Base-by-base conservation (phyloP, 2,797 vertebrate species). In the Bufotes viridis region DNA sequence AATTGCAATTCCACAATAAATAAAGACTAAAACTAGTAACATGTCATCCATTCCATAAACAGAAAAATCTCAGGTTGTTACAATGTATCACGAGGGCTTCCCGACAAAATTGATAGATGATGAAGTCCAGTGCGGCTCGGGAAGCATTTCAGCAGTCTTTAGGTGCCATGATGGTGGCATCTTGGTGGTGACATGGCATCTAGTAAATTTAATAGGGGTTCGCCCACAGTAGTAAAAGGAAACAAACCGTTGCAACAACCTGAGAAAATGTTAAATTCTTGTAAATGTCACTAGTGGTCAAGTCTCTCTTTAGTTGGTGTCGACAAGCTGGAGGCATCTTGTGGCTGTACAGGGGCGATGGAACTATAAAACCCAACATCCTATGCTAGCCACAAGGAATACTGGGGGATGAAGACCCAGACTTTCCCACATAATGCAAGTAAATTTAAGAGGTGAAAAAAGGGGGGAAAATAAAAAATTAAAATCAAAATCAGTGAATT, bases 1-100 rank as follows among this genome's bases (percentile, higher is more conserved):
- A 85, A 85, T 85, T 85, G 83, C 83, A 85, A 85, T 85, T 78
- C 29, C 83, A 78, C 83, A 65, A 85, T 75, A 61, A 84, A 79
- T 79, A 20, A 74, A 51, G 83, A 10, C 58, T 85, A 85, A 85
- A 76, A 51, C 74, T 51, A 78, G 51, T 24, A 65, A 85, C 20
- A 83, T 60, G 13, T n/a, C 17, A 60, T 72, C 49, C 13, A 84
- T 84, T 85, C n/a, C 42, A 74, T 78, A 63, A 75, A 17, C 13
- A 84, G 42, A 72, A 6, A 60, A 74, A 34, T 58, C 55, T 76
- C 79, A 81, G 58, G 49, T 63, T 81, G 79, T 81, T 63, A 75
- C 57, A 61, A 61, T 84, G 69, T 75, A 60, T 29, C 5, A 13
- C 2, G 18, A 60, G 57, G 69, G 26, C 29, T 34, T 76, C 34